Conservation (phyloP, 2,113 vertebrate genomes). For the Numida meleagris region DNA sequence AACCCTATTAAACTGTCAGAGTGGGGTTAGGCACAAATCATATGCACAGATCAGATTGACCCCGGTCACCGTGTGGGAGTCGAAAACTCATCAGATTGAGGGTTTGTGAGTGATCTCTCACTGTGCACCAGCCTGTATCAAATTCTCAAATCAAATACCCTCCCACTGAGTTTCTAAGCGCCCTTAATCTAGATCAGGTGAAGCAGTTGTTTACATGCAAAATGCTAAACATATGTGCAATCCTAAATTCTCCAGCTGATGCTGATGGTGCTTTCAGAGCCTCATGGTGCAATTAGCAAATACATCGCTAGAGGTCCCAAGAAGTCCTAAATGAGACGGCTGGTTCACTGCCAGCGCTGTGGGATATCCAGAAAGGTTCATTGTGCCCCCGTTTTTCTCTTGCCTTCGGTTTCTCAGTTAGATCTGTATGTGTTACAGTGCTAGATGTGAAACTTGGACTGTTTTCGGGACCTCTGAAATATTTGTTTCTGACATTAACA, state of each 20-base stretch:
- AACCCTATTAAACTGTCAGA: conserved; percentile 15
- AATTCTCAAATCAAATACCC: neutral
- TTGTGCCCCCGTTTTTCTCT: neutral
- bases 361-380: neutral
- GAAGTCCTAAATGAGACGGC: neutral
- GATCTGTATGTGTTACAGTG: accelerated
- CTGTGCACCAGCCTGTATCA: neutral
- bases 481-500: neutral
- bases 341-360: accelerated
- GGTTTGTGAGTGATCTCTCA: neutral
- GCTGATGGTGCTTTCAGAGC: neutral
- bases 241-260: neutral
- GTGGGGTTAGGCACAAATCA: neutral
- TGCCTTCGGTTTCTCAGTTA: accelerated
- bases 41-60: neutral
- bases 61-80: conserved; percentile 13
- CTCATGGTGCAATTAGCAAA: neutral
- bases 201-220: neutral
- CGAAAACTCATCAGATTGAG: neutral
- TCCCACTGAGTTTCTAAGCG: neutral
- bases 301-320: conserved; percentile 26
- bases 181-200: neutral
- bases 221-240: neutral
- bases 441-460: neutral
- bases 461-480: neutral